Evolutionary conservation across 1,140 invertebrate species (phyloP), one percentile per base, ranked within the genome.

Genomic region (Cotesia typhae): DNA sequence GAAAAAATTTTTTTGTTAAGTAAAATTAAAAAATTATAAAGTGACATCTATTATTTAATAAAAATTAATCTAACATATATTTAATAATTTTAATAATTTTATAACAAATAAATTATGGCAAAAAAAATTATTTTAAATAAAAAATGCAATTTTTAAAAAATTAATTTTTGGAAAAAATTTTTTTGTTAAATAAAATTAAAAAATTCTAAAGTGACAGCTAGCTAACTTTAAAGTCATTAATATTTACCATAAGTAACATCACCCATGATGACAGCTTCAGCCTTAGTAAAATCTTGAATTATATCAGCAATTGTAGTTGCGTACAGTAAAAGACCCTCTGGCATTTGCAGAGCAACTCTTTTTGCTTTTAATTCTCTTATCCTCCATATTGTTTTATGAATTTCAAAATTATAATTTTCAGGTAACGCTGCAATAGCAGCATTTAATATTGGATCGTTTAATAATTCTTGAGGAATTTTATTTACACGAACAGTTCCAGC

Each of bases 341-440:
- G 98, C 90, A 99, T 93, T 88, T 99, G 98, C 9, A 99, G 85
- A 2, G 96, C 97, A 0, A 99, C 97, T 81, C 92, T 90, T 87
- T 95, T 97, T 0, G 94, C 91, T 74, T 92, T 90, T 28, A 91
- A 87, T 82, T 94, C 92, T 74, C 90, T 88, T 74, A 99, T 97
- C 81, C 96, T 92, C 98, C 98, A 99, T 83, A 99, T 93, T 0
- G 98, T 99, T 87, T 99, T 99, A 57, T 94, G 94, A 78, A 99
- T 92, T 91, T 99, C 98, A 88, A 99, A 99, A 88, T 98, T 99
- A 82, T 99, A 99, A 89, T 99, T 99, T 12, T 89, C 82, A 6
- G 98, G 98, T 61, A 99, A 88, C 61, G 87, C 84, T 76, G 90
- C 87, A 69, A 93, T 92, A 4, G 94, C 94, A 80, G 89, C 86